Base-by-base conservation (phyloP, 2,113 vertebrate genomes). In the Hydropotes inermis region DNA sequence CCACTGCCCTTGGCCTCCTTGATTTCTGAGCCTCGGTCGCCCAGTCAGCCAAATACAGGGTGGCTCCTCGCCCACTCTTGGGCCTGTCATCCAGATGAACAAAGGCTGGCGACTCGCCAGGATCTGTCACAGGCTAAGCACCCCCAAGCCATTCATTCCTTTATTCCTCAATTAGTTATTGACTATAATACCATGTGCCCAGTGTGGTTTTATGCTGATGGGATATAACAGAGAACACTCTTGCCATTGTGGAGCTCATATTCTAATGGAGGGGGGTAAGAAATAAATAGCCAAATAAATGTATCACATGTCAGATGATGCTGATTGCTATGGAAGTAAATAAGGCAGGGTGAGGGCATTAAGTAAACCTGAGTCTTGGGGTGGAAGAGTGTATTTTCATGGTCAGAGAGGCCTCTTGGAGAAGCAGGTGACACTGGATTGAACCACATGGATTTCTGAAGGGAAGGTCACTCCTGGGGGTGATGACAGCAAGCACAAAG, bases 11-110 rank as follows among this genome's bases (percentile, higher is more conserved):
- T 83, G 70, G 28, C 39, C 57, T 47, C 33, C 87, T 47, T 50
- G 90, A 85, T 25, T 39, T 81, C 39, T 58, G 36, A 89, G 15
- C 30, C 16, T 60, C 17, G 5, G 64, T 58, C 2, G 0, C 17
- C 47, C 54, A 39, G 11, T 3, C 28, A 55, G 61, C 4, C 47
- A 52, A 36, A 74, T 47, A 33, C 58, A 67, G n/a, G 47, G 67
- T 8, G 5, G 8, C 23, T 12, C 23, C 4, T 89, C 1, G 0
- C 4, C 17, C n/a, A 14, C 27, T 16, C 25, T 12, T 19, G 50
- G 54, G 19, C 54, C 60, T 86, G 43, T 19, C 43, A 86, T 45
- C 58, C 43, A 43, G 33, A 4, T 61, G 64, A 86, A 70, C 52
- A 47, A 86, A 60, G n/a, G 19, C 1, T 25, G 43, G 28, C n/a